phyloP scores from a whole-genome alignment of 1,140 invertebrate species.

The Cataglyphis hispanica region DNA sequence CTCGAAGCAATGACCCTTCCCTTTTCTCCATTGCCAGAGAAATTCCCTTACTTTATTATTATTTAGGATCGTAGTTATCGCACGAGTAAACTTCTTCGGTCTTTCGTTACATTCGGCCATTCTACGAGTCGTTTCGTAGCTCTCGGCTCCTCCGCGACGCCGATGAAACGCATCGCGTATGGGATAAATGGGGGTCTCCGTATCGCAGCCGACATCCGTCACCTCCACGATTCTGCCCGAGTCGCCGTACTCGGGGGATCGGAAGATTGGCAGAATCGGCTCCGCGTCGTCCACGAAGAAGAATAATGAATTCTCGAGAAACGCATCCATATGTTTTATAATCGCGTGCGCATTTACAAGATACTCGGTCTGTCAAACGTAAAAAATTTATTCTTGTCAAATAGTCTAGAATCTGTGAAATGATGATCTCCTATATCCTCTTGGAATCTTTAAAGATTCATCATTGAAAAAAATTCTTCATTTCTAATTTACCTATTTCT shows the following conservation, averaged over 20 bases:
- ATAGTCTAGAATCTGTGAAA: not conserved
- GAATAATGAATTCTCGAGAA: constrained; percentile 65
- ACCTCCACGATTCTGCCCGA: constrained; percentile 60
- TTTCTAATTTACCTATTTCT: constrained; percentile 7
- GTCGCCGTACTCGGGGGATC: not conserved
- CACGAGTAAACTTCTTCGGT: not conserved
- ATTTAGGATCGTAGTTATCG: not conserved
- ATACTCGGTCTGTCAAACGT: not conserved
- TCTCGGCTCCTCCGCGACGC: constrained; percentile 26
- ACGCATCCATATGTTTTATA: constrained; percentile 35
- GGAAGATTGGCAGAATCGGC: constrained; percentile 41
- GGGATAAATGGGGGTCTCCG: not conserved
- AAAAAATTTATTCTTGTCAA: not conserved
- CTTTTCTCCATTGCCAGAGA: not conserved
- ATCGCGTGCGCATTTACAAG: not conserved
- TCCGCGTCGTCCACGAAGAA: constrained; percentile 63
- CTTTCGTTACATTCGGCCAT: not conserved
- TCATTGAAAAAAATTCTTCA: not conserved
- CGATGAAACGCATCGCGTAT: constrained; percentile 6
- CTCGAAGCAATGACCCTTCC: not conserved
- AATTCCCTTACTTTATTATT: not conserved
- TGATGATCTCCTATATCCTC: not conserved
- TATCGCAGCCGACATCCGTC: constrained; percentile 65
- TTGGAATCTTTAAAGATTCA: not conserved
- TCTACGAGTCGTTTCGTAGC: not conserved